Evolutionary conservation across 30 jellyfish, hydroid and myxozoan genomes (phyloP).

Genomic region (Calvadosia cruxmelitensis): DNA sequence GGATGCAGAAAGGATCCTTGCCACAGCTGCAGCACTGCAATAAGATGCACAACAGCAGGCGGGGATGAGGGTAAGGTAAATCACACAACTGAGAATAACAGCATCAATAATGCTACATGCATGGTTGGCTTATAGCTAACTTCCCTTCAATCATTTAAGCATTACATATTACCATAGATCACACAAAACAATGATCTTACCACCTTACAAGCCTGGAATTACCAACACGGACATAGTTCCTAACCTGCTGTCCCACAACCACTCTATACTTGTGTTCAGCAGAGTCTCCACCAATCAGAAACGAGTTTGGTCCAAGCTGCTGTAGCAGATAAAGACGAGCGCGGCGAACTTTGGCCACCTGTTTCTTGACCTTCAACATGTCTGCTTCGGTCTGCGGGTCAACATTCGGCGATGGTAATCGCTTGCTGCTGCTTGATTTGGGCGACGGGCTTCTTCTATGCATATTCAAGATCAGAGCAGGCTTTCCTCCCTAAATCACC

Average conservation of each 20-base stretch:
- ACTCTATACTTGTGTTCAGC: conserved; percentile 93
- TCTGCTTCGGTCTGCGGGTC: conserved; percentile 77
- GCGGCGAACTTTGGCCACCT: conserved; percentile 64
- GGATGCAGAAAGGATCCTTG: conserved; percentile 87
- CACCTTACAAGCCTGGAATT: too few relatives aligned
- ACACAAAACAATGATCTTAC: too few relatives aligned
- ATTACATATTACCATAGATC: too few relatives aligned
- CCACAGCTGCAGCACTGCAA: conserved; percentile 90
- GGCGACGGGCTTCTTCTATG: conserved; percentile 90
- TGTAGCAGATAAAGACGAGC: conserved; percentile 83
- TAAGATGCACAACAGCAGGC: not conserved
- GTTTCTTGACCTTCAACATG: conserved; percentile 58
- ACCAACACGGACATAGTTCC: not conserved
- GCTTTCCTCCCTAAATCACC: not conserved
- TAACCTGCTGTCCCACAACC: conserved; percentile 89
- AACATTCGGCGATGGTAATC: conserved; percentile 39
- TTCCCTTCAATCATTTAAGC: too few relatives aligned
- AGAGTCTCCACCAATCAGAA: conserved; percentile 94
- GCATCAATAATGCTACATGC: too few relatives aligned
- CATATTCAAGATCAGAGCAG: not conserved
- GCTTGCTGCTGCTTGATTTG: conserved; percentile 40
- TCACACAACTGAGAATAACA: too few relatives aligned
- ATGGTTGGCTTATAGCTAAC: too few relatives aligned
- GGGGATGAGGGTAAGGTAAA: too few relatives aligned
- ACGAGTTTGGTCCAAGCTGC: conserved; percentile 91